phyloP scores from a whole-genome alignment of 2,888 invertebrate genomes.

The Alitta virens region DNA sequence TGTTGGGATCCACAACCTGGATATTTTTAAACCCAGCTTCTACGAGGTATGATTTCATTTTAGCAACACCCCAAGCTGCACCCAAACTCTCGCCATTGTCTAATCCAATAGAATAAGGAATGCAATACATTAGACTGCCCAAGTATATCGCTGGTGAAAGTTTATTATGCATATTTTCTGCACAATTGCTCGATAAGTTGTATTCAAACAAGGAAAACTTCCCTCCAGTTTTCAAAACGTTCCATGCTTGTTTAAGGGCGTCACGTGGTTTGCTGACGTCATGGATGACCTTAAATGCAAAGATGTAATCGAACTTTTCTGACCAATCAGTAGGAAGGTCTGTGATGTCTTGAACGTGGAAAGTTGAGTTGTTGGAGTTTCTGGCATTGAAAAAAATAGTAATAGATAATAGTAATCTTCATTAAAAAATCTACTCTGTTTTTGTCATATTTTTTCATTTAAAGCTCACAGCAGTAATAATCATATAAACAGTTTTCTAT shows the following conservation, averaged over 20 bases:
- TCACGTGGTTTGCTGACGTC: not conserved
- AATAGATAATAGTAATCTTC: too few species aligned
- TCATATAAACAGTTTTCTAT: too few species aligned
- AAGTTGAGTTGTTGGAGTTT: not conserved
- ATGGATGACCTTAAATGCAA: conserved; percentile 1
- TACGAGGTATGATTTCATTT: not conserved
- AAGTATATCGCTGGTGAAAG: not conserved
- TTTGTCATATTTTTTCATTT: too few species aligned
- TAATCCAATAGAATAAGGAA: not conserved
- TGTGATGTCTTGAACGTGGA: not conserved
- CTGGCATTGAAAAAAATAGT: too few species aligned
- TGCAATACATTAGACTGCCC: not conserved
- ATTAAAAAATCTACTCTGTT: too few species aligned
- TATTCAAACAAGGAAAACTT: not conserved
- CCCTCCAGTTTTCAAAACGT: not conserved
- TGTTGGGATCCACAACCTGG: not conserved
- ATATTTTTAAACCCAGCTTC: not conserved
- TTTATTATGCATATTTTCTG: not conserved
- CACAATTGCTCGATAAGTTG: not conserved
- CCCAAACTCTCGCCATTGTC: not conserved
- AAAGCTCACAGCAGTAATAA: too few species aligned
- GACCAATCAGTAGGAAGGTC: not conserved
- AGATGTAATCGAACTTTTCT: not conserved
- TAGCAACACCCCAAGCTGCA: not conserved
- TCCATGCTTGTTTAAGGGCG: not conserved